Percentiles rank a stretch among this genome's conserved stretches.
Evolutionary conservation across 2,888 invertebrate species (phyloP).

Genomic region (Eurytoma adleriae): DNA sequence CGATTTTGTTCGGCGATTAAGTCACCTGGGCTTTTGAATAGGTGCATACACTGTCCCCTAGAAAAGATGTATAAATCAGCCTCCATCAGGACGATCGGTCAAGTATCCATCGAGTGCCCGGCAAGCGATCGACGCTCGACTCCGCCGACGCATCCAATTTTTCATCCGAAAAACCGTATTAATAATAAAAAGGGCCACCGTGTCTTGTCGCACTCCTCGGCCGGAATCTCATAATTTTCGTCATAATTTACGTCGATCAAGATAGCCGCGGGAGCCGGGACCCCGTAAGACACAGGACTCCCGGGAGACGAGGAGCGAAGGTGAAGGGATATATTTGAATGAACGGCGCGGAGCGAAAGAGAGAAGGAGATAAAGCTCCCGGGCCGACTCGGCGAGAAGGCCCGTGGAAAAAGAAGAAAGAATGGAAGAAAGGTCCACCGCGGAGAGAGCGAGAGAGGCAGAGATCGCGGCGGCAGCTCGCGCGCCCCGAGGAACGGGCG

Average conservation of each 20-base stretch:
- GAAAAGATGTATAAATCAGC: too few relatives aligned
- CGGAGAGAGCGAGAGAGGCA: slow-evolving; percentile 5
- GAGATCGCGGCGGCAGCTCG: not conserved
- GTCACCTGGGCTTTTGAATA: too few relatives aligned
- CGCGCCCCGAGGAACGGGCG: not conserved
- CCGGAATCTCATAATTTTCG: slow-evolving; percentile 66
- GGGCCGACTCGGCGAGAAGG: not conserved
- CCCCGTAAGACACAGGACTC: slow-evolving; percentile 14
- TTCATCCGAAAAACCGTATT: slow-evolving; percentile 25
- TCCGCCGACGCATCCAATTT: not conserved
- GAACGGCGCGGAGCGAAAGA: slow-evolving; percentile 15
- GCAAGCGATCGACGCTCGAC: not conserved
- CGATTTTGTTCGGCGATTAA: too few relatives aligned
- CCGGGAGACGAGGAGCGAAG: slow-evolving; percentile 26
- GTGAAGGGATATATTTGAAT: slow-evolving; percentile 34
- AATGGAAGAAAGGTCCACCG: not conserved
- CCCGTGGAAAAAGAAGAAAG: not conserved
- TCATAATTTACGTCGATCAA: slow-evolving; percentile 60
- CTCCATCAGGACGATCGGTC: too few relatives aligned
- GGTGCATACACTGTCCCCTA: too few relatives aligned
- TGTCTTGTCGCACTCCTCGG: slow-evolving; percentile 66
- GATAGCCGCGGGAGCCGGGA: slow-evolving; percentile 25
- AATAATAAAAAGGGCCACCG: slow-evolving; percentile 55
- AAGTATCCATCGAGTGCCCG: too few relatives aligned
- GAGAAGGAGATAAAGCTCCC: not conserved